Conservation (phyloP, 1,140 invertebrate species). For the Teleopsis dalmanni region DNA sequence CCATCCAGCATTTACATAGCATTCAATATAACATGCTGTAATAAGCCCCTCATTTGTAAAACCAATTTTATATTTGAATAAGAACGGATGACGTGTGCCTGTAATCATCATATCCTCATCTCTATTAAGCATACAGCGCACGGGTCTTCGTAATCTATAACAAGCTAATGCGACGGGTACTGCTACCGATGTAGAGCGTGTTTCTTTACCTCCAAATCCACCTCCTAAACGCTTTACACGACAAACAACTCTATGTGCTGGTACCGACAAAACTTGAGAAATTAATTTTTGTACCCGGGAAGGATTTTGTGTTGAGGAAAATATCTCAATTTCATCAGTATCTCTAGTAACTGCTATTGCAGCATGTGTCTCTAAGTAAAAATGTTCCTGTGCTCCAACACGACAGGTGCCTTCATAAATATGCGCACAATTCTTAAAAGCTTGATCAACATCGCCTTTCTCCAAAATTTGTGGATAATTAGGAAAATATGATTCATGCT, state of each 20-base stretch:
- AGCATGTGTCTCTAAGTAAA: conserved; percentile 87
- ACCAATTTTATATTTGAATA: conserved; percentile 78
- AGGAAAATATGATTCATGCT: conserved; percentile 59
- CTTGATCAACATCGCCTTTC: conserved; percentile 62
- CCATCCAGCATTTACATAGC: conserved; percentile 80
- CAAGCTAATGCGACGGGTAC: conserved; percentile 65
- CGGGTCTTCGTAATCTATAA: conserved; percentile 63
- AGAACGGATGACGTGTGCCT: conserved; percentile 83
- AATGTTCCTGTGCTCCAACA: conserved; percentile 92
- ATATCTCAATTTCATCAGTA: conserved; percentile 80
- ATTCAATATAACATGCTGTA: conserved; percentile 59
- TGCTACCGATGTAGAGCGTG: conserved; percentile 54
- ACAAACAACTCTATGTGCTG: conserved; percentile 66
- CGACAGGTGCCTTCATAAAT: conserved; percentile 65
- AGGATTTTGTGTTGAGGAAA: conserved; percentile 76
- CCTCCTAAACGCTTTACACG: conserved; percentile 84
- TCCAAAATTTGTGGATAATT: conserved; percentile 48
- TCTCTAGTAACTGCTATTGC: conserved; percentile 67
- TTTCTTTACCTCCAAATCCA: conserved; percentile 95
- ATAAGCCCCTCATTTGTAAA: conserved; percentile 69
- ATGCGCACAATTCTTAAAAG: conserved; percentile 57
- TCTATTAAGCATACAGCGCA: conserved; percentile 82
- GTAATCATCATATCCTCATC: conserved; percentile 91
- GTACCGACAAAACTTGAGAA: conserved; percentile 65
- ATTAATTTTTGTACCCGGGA: conserved; percentile 67